Evolutionary conservation across 2,113 vertebrate genomes (phyloP), one percentile per base, ranked within the genome.

Genomic region (Macrotus californicus): DNA sequence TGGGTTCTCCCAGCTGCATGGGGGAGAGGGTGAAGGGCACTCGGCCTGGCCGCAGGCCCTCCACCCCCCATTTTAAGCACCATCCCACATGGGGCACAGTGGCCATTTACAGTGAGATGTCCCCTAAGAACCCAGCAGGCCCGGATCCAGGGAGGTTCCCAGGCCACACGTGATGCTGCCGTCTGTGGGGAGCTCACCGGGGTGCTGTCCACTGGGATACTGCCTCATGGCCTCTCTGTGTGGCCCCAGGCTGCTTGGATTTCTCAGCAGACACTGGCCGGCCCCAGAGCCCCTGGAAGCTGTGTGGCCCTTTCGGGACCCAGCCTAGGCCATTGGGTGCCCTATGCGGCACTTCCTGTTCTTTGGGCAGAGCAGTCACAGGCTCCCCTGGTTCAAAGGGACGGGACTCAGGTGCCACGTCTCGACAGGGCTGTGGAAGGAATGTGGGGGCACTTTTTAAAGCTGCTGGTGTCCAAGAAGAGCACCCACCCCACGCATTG

Each of bases 291-390:
- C 6, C 1, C 15, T 1, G 4, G 90, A 59, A 18, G 34, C 43
- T 3, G n/a, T 9, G 12, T 22, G 36, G 48, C 48, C 43, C 43
- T 77, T 21, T 31, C 0, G 12, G 6, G 24, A 48, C 83, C 48
- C 26, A 39, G 61, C 24, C 61, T 43, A 6, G 0, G 50, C 61
- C 1, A 2, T 31, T 7, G 0, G 48, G 24, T 0, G 2, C 24
- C 69, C 3, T 22, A 6, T 8, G 43, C 29, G 6, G 14, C 1
- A 26, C 29, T 29, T 54, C 29, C 81, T 54, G 2, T 0, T 67
- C 70, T 69, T 48, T 39, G 31, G 91, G 50, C 61, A 5, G 21
- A 59, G 83, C 18, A 6, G 36, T 54, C 59, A 11, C 12, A 0
- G 34, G 72, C 70, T 69, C 48, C 59, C 50, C 13, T 24, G 50